Evolutionary conservation across 2,797 vertebrate genomes (phyloP).

Genomic region (Pseudochromis fuscus): DNA sequence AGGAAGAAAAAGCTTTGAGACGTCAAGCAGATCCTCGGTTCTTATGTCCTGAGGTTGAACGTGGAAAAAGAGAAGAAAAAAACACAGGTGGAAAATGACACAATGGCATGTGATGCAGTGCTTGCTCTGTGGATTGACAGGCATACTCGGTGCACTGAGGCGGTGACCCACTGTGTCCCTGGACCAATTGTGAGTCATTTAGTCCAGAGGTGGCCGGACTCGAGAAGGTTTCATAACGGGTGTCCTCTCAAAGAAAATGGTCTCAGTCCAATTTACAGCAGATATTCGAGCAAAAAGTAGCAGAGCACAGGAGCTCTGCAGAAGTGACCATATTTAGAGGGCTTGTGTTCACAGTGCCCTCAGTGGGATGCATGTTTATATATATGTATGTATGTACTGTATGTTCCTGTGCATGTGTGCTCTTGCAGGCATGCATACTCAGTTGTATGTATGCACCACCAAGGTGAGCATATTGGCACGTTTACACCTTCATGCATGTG

Average conservation of each 20-base stretch:
- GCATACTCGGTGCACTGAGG: slow-evolving; percentile 6
- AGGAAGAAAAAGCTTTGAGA: too few species aligned
- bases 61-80: background rate
- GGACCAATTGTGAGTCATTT: slow-evolving; percentile 31
- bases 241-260: background rate
- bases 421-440: background rate
- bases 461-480: slow-evolving; percentile 21
- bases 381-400: background rate
- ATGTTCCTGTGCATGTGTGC: background rate
- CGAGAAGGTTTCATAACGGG: slow-evolving; percentile 9
- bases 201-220: background rate
- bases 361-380: background rate
- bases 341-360: background rate
- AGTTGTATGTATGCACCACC: background rate
- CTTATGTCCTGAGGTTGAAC: background rate
- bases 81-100: background rate
- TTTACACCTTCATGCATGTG: slow-evolving; percentile 22
- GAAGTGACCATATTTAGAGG: background rate
- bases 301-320: background rate
- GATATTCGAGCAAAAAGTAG: background rate
- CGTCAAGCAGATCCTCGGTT: background rate
- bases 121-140: background rate
- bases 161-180: slow-evolving; percentile 5
- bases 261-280: slow-evolving; percentile 9
- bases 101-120: too few species aligned